Evolutionary conservation across 2,113 vertebrate species (phyloP).

Genomic region (Xyliphius kryptos): DNA sequence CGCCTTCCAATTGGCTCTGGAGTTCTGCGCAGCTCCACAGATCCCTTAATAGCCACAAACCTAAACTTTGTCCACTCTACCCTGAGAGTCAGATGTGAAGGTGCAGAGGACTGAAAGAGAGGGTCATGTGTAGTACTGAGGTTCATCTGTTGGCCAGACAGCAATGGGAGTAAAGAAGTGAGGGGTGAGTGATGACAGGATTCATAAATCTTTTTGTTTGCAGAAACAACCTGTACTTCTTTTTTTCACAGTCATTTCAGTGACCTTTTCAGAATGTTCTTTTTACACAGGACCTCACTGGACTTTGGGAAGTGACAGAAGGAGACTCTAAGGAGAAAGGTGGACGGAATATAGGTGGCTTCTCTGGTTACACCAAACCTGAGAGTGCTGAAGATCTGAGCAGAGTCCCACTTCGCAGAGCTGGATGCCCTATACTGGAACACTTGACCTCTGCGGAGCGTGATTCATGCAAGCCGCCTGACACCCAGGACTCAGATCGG

Average conservation of each 20-base stretch:
- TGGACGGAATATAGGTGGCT: constrained; percentile 23
- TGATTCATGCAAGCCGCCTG: background rate
- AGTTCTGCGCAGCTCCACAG: constrained; percentile 26
- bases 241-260: background rate
- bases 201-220: no score
- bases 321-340: constrained; percentile 26
- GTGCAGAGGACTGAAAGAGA: background rate
- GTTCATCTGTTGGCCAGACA: no score
- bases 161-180: no score
- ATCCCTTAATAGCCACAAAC: constrained; percentile 33
- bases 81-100: background rate
- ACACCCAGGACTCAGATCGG: background rate
- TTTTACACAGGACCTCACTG: constrained; percentile 42
- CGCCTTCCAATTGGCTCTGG: constrained; percentile 43
- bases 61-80: constrained; percentile 17
- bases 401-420: constrained; percentile 1
- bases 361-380: constrained; percentile 37
- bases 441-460: constrained; percentile 9
- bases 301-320: constrained; percentile 49
- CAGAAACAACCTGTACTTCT: background rate
- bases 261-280: constrained; percentile 19
- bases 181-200: no score
- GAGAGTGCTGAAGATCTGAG: background rate
- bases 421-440: background rate
- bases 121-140: no score